Evolutionary conservation across 1,140 invertebrate species (phyloP).

Genomic region (Danaus melanippus): DNA sequence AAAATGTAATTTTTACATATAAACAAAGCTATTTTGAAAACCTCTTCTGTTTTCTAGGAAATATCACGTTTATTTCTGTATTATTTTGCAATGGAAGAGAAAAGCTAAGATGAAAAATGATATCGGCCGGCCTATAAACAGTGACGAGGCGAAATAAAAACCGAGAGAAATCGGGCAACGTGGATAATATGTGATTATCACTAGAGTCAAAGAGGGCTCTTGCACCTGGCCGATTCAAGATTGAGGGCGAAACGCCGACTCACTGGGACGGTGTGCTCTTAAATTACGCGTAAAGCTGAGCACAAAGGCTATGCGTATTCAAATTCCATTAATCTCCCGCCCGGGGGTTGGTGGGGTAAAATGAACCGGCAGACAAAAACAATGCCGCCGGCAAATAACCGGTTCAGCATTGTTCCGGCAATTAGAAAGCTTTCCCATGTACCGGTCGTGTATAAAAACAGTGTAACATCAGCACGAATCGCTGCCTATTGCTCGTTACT

Average conservation of each 20-base stretch:
- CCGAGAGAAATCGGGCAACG: constrained; percentile 17
- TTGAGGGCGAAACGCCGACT: constrained; percentile 54
- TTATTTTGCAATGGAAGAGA: constrained; percentile 28
- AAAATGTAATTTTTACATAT: constrained; percentile 22
- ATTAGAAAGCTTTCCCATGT: constrained; percentile 72
- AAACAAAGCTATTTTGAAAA: constrained; percentile 23
- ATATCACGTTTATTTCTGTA: constrained; percentile 10
- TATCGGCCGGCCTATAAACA: constrained; percentile 35
- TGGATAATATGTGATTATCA: constrained; percentile 48
- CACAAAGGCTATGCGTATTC: constrained; percentile 71
- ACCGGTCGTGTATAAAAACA: constrained; percentile 70
- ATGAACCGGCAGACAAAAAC: constrained; percentile 71
- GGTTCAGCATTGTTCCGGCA: constrained; percentile 71
- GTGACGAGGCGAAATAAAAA: constrained; percentile 37
- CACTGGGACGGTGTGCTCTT: constrained; percentile 59
- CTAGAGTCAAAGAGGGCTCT: constrained; percentile 39
- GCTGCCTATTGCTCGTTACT: constrained; percentile 70
- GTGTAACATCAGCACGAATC: constrained; percentile 70
- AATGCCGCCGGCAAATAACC: constrained; percentile 70
- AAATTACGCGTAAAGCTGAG: constrained; percentile 71
- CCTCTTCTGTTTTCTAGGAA: constrained; percentile 5
- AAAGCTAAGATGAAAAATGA: constrained; percentile 43
- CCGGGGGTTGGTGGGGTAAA: constrained; percentile 61
- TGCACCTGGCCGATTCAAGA: constrained; percentile 57
- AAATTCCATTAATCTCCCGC: constrained; percentile 70